Conservation (phyloP, 2,797 vertebrate species). For the Harpagifer antarcticus region DNA sequence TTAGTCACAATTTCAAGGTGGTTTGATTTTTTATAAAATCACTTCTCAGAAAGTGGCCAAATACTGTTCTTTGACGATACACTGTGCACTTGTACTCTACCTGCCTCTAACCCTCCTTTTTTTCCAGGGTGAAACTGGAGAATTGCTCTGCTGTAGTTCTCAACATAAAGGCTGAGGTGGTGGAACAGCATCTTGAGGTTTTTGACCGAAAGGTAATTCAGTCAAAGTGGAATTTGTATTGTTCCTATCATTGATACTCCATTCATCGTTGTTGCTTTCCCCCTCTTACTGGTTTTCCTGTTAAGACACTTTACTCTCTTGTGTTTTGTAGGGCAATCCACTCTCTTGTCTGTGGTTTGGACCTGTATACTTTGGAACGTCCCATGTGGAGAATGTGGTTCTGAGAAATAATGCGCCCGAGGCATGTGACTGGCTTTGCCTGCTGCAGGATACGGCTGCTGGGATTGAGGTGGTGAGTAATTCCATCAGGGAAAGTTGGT, state of each 20-base stretch:
- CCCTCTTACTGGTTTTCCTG: neutral
- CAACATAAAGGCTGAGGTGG: slow-evolving; percentile 64
- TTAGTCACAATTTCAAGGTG: neutral
- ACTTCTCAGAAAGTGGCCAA: neutral
- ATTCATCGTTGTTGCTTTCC: neutral
- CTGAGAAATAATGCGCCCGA: slow-evolving; percentile 65
- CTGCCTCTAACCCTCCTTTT: neutral
- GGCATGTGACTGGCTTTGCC: slow-evolving; percentile 71
- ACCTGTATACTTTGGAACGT: slow-evolving; percentile 70
- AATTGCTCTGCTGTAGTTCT: slow-evolving; percentile 46
- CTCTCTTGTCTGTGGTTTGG: slow-evolving; percentile 70
- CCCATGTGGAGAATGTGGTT: slow-evolving; percentile 54
- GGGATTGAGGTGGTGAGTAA: slow-evolving; percentile 69
- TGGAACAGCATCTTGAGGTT: slow-evolving; percentile 65
- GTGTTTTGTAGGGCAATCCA: slow-evolving; percentile 53
- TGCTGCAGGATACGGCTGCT: slow-evolving; percentile 48
- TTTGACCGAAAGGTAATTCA: slow-evolving; percentile 69
- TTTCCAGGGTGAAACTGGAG: slow-evolving; percentile 68
- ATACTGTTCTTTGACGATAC: neutral
- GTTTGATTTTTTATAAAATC: neutral
- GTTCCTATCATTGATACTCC: neutral
- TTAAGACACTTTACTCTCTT: neutral
- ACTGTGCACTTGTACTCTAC: neutral
- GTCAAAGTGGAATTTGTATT: neutral
- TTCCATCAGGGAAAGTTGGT: neutral